phyloP scores from a whole-genome alignment of 2,888 invertebrate species.

The Rhodophaea formosa region DNA sequence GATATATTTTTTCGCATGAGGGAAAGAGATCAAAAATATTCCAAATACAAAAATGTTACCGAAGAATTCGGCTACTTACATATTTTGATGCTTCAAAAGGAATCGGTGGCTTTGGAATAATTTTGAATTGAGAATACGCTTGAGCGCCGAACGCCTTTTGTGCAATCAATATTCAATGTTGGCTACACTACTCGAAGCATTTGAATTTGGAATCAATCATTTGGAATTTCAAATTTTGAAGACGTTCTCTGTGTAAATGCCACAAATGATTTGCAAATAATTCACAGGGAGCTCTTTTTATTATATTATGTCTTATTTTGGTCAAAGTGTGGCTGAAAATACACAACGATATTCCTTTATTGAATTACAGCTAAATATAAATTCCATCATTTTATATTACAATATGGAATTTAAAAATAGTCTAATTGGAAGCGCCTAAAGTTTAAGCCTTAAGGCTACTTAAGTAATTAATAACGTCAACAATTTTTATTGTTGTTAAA shows the following conservation, averaged over 20 bases:
- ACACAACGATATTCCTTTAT: no score
- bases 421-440: no score
- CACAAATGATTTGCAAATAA: slow-evolving; percentile 14
- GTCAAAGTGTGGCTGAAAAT: neutral
- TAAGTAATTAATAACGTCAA: no score
- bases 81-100: slow-evolving; percentile 79
- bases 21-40: slow-evolving; percentile 49
- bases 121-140: slow-evolving; percentile 81
- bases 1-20: slow-evolving; percentile 26
- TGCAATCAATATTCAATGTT: slow-evolving; percentile 81
- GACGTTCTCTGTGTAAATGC: slow-evolving; percentile 40
- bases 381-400: no score
- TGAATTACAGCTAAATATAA: no score
- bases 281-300: neutral
- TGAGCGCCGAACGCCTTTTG: slow-evolving; percentile 77
- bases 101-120: slow-evolving; percentile 72
- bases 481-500: no score
- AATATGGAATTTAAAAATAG: no score
- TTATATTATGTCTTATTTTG: neutral
- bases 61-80: slow-evolving; percentile 77
- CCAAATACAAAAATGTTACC: slow-evolving; percentile 69
- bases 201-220: slow-evolving; percentile 69
- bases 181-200: slow-evolving; percentile 60
- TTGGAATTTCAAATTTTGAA: slow-evolving; percentile 59
- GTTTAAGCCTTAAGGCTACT: no score